These are phyloP conservation scores for Actenoides hombroni DNA, from an alignment of 2,113 vertebrate genomes.

Conservation along the genomic window DNA sequence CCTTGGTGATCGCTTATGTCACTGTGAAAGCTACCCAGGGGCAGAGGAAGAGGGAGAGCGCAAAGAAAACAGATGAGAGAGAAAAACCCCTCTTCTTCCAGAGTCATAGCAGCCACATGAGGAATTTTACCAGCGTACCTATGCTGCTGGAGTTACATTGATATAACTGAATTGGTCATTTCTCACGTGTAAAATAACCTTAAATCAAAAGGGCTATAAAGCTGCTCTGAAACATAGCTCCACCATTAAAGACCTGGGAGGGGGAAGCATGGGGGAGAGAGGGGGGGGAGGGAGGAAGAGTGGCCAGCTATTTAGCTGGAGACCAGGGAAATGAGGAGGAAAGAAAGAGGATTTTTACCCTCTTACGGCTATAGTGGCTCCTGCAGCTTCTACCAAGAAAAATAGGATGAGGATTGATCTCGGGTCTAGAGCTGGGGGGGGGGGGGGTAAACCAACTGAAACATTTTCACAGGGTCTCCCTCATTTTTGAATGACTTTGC, in stretches of 20 bases:
- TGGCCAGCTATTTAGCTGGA: background rate
- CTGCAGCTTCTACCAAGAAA: fast-evolving
- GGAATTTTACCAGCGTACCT: background rate
- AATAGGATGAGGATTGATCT: background rate
- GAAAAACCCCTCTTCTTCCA: background rate
- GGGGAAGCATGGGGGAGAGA: background rate
- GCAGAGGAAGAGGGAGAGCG: background rate
- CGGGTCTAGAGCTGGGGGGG: background rate
- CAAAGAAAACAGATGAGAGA: background rate
- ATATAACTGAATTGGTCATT: background rate
- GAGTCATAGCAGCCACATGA: background rate
- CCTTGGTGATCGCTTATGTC: background rate
- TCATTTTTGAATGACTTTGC: background rate
- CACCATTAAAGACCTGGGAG: background rate
- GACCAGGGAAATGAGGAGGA: background rate
- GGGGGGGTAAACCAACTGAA: background rate
- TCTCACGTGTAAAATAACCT: background rate
- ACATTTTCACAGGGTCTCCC: background rate
- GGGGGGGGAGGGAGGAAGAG: background rate
- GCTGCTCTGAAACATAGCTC: background rate
- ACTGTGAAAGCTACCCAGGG: background rate
- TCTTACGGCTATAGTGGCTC: background rate
- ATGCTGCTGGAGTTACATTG: background rate
- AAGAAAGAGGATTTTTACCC: background rate
- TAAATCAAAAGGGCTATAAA: background rate